Evolutionary conservation across 2,888 invertebrate genomes (phyloP), one percentile per base, ranked within the genome.

Genomic region (Rhingia campestris): DNA sequence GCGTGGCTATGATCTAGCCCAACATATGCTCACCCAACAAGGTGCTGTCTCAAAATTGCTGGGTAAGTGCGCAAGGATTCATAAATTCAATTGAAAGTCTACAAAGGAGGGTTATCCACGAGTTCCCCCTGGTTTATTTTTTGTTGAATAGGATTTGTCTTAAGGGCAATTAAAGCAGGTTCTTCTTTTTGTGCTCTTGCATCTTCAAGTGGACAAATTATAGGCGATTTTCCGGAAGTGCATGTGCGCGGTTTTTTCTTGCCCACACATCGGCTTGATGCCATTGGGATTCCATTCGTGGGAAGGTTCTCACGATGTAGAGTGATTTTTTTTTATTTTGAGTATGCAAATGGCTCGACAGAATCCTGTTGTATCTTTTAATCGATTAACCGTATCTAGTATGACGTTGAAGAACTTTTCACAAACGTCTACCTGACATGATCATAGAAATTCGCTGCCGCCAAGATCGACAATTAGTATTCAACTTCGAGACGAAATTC

Each of bases 41-140:
- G 97, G 97, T 88, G 97, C 97, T 89, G 97, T 96, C 88, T 97
- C 96, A 87, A 97, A 97, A 92, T 93, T 97, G 90, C 93, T 97
- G 90, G 97, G 97, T 97, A 92, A 95, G 96, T 92, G 58, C 61
- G 37, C 4, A 79, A 59, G 64, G 69, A 74, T 63, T 80, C 63
- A 84, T 84, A 84, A 84, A 84, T 84, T 84, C 63, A 72, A 67
- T 61, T 49, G 51, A 56, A 53, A 61, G 22, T 73, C 43, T 47
- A 39, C 0, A 9, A 22, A 66, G 10, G 14, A 39, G 30, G 43
- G 33, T 14, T n/a, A 43, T 22, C 39, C 32, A 30, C 37, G n/a
- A 45, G 69, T 45, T 22, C 72, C 53, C n/a, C 56, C 9, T 49
- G 10, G 12, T 45, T 1, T n/a, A 10, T 10, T 35, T 39, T 58